Base-by-base conservation (phyloP, 92 coral and sea anemone species). In the Paragorgia papillata region DNA sequence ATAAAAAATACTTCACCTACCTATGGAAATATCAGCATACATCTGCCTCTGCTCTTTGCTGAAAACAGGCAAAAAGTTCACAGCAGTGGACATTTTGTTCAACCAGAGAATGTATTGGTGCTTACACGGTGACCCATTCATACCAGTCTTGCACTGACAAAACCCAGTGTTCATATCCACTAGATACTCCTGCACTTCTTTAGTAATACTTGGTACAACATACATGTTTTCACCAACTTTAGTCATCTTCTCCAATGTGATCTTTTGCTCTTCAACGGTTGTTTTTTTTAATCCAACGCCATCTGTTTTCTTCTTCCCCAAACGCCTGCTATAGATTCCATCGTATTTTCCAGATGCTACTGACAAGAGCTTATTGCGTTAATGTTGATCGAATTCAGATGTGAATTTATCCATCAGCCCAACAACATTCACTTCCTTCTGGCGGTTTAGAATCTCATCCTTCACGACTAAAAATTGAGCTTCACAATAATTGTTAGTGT, bases 401-500 rank as follows among this genome's bases (percentile, higher is more conserved):
- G 53, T 65, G 28, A 65, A 40, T 39, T 65, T 65, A 53, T 65
- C 73, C 51, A 65, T 22, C 6, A 65, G 5, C 1, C 26, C 62
- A 1, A 33, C 41, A 29, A 26, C 69, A 62, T 62, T 62, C 69
- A 62, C 37, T 19, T 65, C 73, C 27, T 65, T 65, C 54, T 65
- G 73, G 5, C 73, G 26, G 54, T 65, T 65, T 7, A 65, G 54
- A n/a, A 65, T 65, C 73, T 65, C 73, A 35, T 63, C 70, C 48
- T 63, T 63, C 2, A 63, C 17, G 6, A 51, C 58, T 19, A 65
- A 40, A 29, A 32, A 65, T 39, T 65, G 51, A 0, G 73, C 73
- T 7, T 65, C 73, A 65, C 73, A 65, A 29, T n/a, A 65, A 65
- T 65, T 32, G 73, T 65, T 65, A 2, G 73, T 65, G 73, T 65